A percentile compares a stretch with the other conserved stretches of the same genome.
Evolutionary conservation across 2,888 invertebrate genomes (phyloP).

Genomic region (Acanthopleura granulata): DNA sequence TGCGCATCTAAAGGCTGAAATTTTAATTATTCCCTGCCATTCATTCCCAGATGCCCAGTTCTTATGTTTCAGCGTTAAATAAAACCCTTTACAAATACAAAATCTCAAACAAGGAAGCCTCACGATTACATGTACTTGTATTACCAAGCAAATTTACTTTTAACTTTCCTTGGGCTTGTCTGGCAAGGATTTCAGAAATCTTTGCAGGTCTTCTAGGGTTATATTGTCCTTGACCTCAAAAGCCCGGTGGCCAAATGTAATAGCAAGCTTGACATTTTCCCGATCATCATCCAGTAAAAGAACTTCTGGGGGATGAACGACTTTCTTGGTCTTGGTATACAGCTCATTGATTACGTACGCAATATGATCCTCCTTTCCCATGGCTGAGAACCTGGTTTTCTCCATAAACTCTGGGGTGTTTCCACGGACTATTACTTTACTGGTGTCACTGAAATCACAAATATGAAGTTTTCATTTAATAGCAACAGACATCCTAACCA

Average conservation of each 20-base stretch:
- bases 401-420: conserved; percentile 55
- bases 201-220: conserved; percentile 25
- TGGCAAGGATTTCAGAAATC: conserved; percentile 2
- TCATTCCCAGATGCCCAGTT: too few relatives aligned
- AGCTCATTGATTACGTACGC: conserved; percentile 53
- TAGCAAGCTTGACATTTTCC: conserved; percentile 54
- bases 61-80: too few relatives aligned
- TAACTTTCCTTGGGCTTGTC: neutral
- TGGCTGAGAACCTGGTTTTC: conserved; percentile 41
- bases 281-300: conserved; percentile 59
- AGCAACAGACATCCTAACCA: neutral
- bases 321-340: conserved; percentile 44
- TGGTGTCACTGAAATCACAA: conserved; percentile 48
- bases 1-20: too few relatives aligned
- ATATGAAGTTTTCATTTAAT: neutral
- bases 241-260: conserved; percentile 56
- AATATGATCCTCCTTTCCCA: conserved; percentile 60
- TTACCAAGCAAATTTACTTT: too few relatives aligned
- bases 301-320: conserved; percentile 53
- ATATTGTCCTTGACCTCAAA: conserved; percentile 48
- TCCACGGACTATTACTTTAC: conserved; percentile 53
- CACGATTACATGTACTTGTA: too few relatives aligned
- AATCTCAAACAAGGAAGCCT: too few relatives aligned
- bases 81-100: too few relatives aligned
- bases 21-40: too few relatives aligned